These are phyloP conservation scores for Chymomyza amoena DNA, from an alignment of 2,888 invertebrate species.

Conservation along the genomic window DNA sequence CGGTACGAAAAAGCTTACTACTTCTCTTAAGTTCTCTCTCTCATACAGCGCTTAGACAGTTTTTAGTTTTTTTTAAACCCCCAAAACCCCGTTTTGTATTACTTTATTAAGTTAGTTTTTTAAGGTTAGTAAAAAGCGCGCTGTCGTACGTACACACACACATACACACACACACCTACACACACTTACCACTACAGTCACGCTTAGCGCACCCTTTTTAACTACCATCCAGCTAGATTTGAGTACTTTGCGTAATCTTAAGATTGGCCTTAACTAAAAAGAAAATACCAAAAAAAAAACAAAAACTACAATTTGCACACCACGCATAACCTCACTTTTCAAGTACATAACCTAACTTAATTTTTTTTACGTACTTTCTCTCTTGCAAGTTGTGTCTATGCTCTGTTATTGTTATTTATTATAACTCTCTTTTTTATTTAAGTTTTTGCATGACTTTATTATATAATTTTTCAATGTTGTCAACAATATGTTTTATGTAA, in stretches of 20 bases:
- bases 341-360: constrained; percentile 28
- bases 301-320: not conserved
- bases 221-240: constrained; percentile 63
- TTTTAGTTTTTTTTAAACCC: not conserved
- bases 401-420: constrained; percentile 9
- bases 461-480: constrained; percentile 42
- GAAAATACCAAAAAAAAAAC: not conserved
- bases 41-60: not conserved
- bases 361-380: constrained; percentile 27
- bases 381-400: constrained; percentile 52
- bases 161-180: constrained; percentile 10
- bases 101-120: constrained; percentile 3
- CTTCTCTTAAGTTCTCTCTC: not conserved
- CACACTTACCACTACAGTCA: constrained; percentile 30
- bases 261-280: not conserved
- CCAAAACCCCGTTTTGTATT: constrained; percentile 40
- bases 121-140: constrained; percentile 55
- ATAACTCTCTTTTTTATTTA: constrained; percentile 13
- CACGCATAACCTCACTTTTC: not conserved
- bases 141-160: constrained; percentile 37
- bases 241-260: constrained; percentile 17
- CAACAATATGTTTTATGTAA: constrained; percentile 22
- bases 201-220: not conserved
- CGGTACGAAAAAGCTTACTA: not conserved
- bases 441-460: not conserved